A percentile compares a stretch with the other conserved stretches of the same genome.
phyloP scores from a whole-genome alignment of 2,888 invertebrate genomes.

The Graphium colonna region DNA sequence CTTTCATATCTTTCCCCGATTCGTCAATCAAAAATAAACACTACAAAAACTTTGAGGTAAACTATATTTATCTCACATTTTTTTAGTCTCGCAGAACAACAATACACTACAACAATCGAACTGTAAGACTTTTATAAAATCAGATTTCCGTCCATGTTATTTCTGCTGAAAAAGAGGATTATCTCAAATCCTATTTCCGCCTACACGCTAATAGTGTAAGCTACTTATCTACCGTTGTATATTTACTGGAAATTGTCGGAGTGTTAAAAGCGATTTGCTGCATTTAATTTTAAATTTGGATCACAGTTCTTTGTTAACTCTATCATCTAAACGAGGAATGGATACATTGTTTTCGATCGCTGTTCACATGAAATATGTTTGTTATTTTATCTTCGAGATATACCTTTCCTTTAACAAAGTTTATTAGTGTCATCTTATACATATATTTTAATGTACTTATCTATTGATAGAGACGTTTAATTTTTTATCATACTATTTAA shows the following conservation, averaged over 20 bases:
- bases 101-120: not conserved
- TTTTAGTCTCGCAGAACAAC: too few species aligned
- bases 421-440: not conserved
- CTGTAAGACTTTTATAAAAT: not conserved
- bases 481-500: too few species aligned
- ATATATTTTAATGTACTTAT: too few species aligned
- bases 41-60: too few species aligned
- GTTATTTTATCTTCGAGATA: not conserved
- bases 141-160: not conserved
- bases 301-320: not conserved
- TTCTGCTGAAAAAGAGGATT: not conserved
- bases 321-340: not conserved
- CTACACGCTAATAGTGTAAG: constrained; percentile 14
- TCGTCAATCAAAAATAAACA: too few species aligned
- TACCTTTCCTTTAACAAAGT: not conserved
- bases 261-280: not conserved
- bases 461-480: too few species aligned
- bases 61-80: too few species aligned
- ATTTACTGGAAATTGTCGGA: not conserved
- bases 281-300: not conserved
- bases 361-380: not conserved
- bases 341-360: too few species aligned
- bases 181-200: constrained; percentile 6
- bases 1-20: too few species aligned
- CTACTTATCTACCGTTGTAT: constrained; percentile 5